Evolutionary conservation across 1,140 invertebrate genomes (phyloP), one percentile per base, ranked within the genome.

Genomic region (Ceratitis capitata): DNA sequence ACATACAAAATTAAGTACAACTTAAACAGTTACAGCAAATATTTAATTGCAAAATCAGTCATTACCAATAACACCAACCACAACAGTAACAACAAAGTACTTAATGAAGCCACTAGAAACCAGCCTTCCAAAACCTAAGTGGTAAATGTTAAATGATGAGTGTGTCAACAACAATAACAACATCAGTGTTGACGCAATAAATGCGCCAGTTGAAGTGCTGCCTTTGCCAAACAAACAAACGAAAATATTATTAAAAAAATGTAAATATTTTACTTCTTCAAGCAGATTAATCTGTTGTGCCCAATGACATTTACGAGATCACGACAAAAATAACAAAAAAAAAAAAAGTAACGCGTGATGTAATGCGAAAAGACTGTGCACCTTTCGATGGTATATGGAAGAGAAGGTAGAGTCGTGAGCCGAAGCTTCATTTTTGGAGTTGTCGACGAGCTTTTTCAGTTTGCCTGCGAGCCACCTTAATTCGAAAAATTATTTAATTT

Each of bases 271-370:
- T n/a, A n/a, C n/a, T n/a, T 56, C 51, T 47, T 78, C 16, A 26
- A 12, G 32, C n/a, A 45, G 69, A 45, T 78, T 47, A 78, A 78
- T 45, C 69, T 45, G 39, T n/a, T 47, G 56, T 64, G 39, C 61
- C 61, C 69, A 45, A 78, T 45, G 35, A 78, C 69, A 78, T 78
- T 78, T 78, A 42, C 35, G 69, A 78, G n/a, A 78, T 78, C 69
- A 78, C 61, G 61, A 69, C 61, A 69, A 69, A 58, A 58, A 69
- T 35, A 16, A 16, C 32, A 32, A 69, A 69, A n/a, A n/a, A n/a
- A n/a, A n/a, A n/a, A n/a, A n/a, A n/a, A n/a, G n/a, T n/a, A n/a
- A n/a, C n/a, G 39, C 69, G 69, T 78, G 69, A 78, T 78, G 69
- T 23, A 4, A 78, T 78, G 69, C 39, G 45, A 23, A 39, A 78